Evolutionary conservation across 1,140 invertebrate genomes (phyloP).

Genomic region (Drosophila orena): DNA sequence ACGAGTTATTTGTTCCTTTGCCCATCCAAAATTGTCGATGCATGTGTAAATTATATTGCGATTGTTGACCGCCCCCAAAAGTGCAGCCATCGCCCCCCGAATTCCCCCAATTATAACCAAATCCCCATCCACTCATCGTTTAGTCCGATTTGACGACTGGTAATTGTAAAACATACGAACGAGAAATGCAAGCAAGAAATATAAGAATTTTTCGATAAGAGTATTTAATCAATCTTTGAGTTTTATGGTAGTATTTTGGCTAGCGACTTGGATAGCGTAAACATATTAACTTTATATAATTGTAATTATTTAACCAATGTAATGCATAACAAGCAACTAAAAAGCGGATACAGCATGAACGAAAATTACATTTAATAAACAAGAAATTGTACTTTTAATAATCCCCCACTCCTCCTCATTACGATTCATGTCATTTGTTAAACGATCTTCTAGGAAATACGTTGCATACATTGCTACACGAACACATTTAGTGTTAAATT

Average conservation of each 20-base stretch:
- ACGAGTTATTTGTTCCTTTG: constrained; percentile 57
- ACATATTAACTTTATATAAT: constrained; percentile 46
- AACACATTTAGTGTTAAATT: constrained; percentile 52
- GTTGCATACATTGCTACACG: constrained; percentile 24
- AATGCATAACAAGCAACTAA: constrained; percentile 39
- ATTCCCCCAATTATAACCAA: not conserved
- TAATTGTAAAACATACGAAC: constrained; percentile 18
- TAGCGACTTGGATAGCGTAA: constrained; percentile 56
- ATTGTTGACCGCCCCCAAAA: constrained; percentile 23
- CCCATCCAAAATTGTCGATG: constrained; percentile 28
- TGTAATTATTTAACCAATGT: constrained; percentile 69
- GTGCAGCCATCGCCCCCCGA: constrained; percentile 9
- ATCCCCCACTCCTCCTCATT: not conserved
- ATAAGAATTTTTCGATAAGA: constrained; percentile 38
- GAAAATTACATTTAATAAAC: constrained; percentile 37
- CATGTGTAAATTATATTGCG: constrained; percentile 50
- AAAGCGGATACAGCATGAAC: constrained; percentile 27
- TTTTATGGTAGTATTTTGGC: constrained; percentile 58
- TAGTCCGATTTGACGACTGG: constrained; percentile 10
- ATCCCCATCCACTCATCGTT: constrained; percentile 4
- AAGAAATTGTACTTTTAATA: constrained; percentile 52
- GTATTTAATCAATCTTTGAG: constrained; percentile 49
- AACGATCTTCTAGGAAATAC: constrained; percentile 38
- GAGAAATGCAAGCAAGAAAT: constrained; percentile 19
- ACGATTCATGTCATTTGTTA: constrained; percentile 49